Evolutionary conservation across 2,113 vertebrate genomes (phyloP), one percentile per base, ranked within the genome.

Genomic region (Boulengeromyrus knoepffleri): DNA sequence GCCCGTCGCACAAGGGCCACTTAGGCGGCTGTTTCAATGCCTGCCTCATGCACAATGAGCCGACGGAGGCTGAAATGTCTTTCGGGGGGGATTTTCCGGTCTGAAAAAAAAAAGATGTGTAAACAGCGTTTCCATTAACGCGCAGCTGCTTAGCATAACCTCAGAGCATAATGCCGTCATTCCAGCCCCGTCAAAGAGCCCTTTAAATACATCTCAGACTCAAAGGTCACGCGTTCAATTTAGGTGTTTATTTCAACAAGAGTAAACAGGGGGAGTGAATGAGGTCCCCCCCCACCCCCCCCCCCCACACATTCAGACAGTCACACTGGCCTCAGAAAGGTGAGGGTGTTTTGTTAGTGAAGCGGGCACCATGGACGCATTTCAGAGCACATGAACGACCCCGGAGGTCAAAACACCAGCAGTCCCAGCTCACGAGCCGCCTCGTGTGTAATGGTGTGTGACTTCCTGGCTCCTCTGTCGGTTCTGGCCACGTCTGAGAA

Each of bases 11-110:
- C 62, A 27, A 86, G 77, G 42, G 24, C 88, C 50, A 83, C 89
- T 91, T 92, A 92, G 92, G 91, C 88, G 88, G 86, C 89, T 46
- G 42, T 92, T 91, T 88, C 90, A 88, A 91, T 89, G 90, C 91
- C 89, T 53, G 80, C 89, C 15, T 2, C 74, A 91, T 47, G 90
- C 90, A 91, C 88, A 92, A 92, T 90, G 90, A 89, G 31, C 66
- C 27, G 3, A 31, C 3, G 13, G 36, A 86, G 85, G 83, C 89
- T 88, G 56, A 91, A 93, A 91, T 86, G 74, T 88, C 83, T 87
- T 89, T 42, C 24, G 49, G 31, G 24, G 24, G 17, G 42, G 50
- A 24, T 46, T 85, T 45, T 58, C 24, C 70, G 17, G 15, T 45
- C 21, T 31, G 5, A 84, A 84, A 85, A 47, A 83, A 85, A 24